Conservation (phyloP, 2,113 vertebrate genomes). For the Larimichthys polyactis region DNA sequence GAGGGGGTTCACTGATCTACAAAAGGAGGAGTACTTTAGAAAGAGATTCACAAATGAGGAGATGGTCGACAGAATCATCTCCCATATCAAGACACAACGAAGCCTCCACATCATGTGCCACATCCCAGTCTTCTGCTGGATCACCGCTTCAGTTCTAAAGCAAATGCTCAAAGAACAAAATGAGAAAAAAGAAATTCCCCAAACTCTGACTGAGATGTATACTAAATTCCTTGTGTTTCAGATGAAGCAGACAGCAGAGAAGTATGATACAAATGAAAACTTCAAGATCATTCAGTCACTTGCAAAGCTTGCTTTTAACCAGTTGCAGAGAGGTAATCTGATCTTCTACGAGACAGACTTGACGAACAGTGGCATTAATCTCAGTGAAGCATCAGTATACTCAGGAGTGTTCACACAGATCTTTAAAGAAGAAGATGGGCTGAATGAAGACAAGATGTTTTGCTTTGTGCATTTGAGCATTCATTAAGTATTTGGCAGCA, state of each 20-base stretch:
- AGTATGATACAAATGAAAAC: neutral
- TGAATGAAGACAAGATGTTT: conserved; percentile 16
- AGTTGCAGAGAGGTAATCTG: conserved; percentile 44
- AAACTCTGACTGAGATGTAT: conserved; percentile 47
- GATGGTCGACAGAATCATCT: conserved; percentile 2
- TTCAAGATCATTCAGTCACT: conserved; percentile 3
- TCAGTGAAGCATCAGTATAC: conserved; percentile 18
- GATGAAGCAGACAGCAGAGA: neutral
- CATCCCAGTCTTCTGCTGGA: conserved; percentile 34
- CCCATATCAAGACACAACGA: conserved; percentile 3
- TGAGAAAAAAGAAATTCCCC: conserved; percentile 5
- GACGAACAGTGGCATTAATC: conserved; percentile 9
- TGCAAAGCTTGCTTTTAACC: conserved; percentile 41
- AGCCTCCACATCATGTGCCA: conserved; percentile 39
- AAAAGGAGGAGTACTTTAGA: conserved; percentile 25
- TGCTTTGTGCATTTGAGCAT: conserved; percentile 38
- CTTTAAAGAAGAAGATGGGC: conserved; percentile 43
- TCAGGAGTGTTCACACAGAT: conserved; percentile 54
- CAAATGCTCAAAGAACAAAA: neutral
- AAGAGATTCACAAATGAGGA: neutral
- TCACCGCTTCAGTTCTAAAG: conserved; percentile 6
- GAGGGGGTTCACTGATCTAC: conserved; percentile 4
- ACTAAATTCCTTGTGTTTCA: conserved; percentile 13
- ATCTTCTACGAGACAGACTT: conserved; percentile 56
- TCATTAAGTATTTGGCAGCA: conserved; percentile 48